Percentiles rank a stretch among this genome's conserved stretches.
These are phyloP conservation scores for Halcyon leucocephala DNA, from an alignment of 2,797 vertebrate genomes.

Conservation along the genomic window DNA sequence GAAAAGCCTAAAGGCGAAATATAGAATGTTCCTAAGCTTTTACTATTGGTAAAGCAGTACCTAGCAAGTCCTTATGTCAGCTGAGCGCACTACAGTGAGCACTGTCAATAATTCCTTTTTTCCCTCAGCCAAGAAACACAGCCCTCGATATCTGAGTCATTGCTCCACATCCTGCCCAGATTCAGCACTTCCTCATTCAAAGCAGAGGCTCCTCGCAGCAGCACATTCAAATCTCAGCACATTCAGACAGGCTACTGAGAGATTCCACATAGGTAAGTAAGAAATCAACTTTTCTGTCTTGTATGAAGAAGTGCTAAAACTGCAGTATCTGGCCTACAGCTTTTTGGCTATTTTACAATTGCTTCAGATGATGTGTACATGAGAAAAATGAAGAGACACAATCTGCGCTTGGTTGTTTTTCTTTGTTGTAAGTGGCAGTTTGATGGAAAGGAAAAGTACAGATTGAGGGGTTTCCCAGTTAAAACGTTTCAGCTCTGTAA, in stretches of 20 bases:
- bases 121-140: neutral
- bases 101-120: accelerated
- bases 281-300: neutral
- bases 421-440: neutral
- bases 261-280: neutral
- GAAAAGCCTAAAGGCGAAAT: neutral
- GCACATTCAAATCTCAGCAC: neutral
- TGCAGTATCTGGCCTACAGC: neutral
- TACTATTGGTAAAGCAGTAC: neutral
- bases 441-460: neutral
- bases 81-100: accelerated
- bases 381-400: neutral
- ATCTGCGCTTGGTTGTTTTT: neutral
- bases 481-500: neutral
- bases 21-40: neutral
- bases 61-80: neutral
- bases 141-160: neutral
- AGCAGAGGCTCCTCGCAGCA: neutral
- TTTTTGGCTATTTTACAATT: neutral
- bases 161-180: neutral
- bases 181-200: conserved; percentile 8
- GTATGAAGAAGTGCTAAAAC: neutral
- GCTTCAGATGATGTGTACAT: accelerated
- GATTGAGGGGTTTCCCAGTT: neutral
- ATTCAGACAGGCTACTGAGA: neutral